phyloP scores from a whole-genome alignment of 1,140 invertebrate species.

The Pogonognathellus flavescens region DNA sequence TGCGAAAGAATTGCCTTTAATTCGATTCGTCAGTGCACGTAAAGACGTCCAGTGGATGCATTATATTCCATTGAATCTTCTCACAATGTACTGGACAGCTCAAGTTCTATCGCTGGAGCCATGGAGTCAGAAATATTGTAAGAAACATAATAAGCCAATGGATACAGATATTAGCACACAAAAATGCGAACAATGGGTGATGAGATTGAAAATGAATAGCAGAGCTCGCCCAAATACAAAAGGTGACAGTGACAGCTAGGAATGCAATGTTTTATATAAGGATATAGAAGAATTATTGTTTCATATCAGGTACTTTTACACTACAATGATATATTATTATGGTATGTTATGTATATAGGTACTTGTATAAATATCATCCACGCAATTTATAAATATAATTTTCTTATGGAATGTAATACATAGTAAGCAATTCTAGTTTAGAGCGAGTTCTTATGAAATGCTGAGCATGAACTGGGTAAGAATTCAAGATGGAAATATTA shows the following conservation, averaged over 20 bases:
- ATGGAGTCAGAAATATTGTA: not conserved
- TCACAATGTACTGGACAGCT: not conserved
- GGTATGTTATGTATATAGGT: no score
- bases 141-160: not conserved
- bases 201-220: constrained; percentile 37
- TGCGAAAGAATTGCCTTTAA: constrained; percentile 40
- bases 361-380: no score
- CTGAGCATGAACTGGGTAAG: no score
- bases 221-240: constrained; percentile 50
- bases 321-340: no score
- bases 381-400: no score
- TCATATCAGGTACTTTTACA: no score
- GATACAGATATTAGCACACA: constrained; percentile 46
- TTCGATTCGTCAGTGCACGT: constrained; percentile 32
- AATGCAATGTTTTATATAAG: constrained; percentile 34
- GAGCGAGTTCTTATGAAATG: no score
- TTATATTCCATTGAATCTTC: not conserved
- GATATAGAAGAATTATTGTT: no score
- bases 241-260: constrained; percentile 48
- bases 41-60: not conserved
- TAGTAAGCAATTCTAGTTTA: no score
- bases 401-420: no score
- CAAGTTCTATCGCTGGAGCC: not conserved
- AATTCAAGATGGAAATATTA: no score
- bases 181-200: constrained; percentile 41